Base-by-base conservation (phyloP, 2,113 vertebrate genomes). In the Phalacrocorax brasilianus region DNA sequence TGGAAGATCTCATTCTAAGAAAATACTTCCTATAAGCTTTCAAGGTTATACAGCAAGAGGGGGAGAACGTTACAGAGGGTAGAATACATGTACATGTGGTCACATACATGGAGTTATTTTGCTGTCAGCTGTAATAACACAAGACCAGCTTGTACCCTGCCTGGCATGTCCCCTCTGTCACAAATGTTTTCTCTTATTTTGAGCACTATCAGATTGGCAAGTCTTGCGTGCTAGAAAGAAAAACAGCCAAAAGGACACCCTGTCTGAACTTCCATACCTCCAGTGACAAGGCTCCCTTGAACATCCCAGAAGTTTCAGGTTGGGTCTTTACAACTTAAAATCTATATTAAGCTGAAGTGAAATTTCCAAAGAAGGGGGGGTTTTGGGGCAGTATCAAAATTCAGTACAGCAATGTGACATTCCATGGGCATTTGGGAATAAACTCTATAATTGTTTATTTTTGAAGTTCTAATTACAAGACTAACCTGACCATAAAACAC, bases 51-150 rank as follows among this genome's bases (percentile, higher is more conserved):
- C 11, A 27, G 2, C 8, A 6, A 16, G 47, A 44, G 16, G 40
- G 10, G 15, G 40, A 62, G 16, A 68, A 55, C 62, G 5, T 16
- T 8, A 12, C 5, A 23, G 32, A 70, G 14, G 2, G 9, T 1
- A 7, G 13, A 33, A 78, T 1, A 35, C 26, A 8, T 1, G 19
- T 22, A 42, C 24, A 7, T 14, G 3, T 2, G 0, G 47, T 9
- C 52, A n/a, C 30, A 9, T 0, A 12, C 4, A 7, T 0, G 3
- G 8, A 78, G 26, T 7, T 52, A 45, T n/a, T 74, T 21, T 35
- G 13, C 30, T 47, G 28, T 55, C 56, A 49, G 22, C 6, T 78
- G 18, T 55, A 90, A 35, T 33, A 62, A 42, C 5, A 12, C 2
- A 23, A 52, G 23, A 50, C 4, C 14, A 65, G 9, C 27, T 79